phyloP scores from a whole-genome alignment of 2,113 vertebrate species.

The Pollachius pollachius region DNA sequence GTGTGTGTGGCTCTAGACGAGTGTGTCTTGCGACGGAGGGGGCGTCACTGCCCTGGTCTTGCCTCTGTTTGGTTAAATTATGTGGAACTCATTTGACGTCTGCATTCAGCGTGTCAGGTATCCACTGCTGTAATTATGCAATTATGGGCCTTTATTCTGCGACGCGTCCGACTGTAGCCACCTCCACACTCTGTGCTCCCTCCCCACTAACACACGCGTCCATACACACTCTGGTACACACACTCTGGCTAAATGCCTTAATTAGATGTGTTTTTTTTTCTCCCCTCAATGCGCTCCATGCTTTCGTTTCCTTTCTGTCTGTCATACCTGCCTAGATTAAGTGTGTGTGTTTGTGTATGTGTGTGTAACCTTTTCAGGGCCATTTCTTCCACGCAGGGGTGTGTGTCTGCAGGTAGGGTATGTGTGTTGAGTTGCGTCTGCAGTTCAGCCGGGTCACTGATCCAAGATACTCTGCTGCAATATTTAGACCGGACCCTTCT shows the following conservation, averaged over 20 bases:
- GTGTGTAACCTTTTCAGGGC: conserved; percentile 22
- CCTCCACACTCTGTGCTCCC: conserved; percentile 20
- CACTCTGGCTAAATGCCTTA: conserved; percentile 47
- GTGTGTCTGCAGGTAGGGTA: neutral
- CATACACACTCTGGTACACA: neutral
- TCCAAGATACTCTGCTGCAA: too few species aligned
- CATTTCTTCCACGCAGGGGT: too few species aligned
- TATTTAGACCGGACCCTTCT: too few species aligned
- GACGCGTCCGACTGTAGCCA: conserved; percentile 50
- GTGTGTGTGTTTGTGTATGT: neutral
- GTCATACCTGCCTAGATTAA: conserved; percentile 22
- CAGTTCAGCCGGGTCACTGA: too few species aligned
- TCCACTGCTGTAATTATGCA: conserved; percentile 78
- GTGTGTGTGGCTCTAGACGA: neutral
- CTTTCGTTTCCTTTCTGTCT: conserved; percentile 1
- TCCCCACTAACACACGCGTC: neutral
- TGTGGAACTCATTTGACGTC: conserved; percentile 77
- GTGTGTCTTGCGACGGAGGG: conserved; percentile 9
- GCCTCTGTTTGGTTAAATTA: conserved; percentile 79
- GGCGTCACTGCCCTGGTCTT: conserved; percentile 60
- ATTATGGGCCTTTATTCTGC: conserved; percentile 77
- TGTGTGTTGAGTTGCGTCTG: neutral
- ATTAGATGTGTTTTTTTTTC: conserved; percentile 37
- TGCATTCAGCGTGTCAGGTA: conserved; percentile 77
- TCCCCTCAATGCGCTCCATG: neutral